Base-by-base conservation (phyloP, 2,888 invertebrate species). In the Trachelus tabidus region DNA sequence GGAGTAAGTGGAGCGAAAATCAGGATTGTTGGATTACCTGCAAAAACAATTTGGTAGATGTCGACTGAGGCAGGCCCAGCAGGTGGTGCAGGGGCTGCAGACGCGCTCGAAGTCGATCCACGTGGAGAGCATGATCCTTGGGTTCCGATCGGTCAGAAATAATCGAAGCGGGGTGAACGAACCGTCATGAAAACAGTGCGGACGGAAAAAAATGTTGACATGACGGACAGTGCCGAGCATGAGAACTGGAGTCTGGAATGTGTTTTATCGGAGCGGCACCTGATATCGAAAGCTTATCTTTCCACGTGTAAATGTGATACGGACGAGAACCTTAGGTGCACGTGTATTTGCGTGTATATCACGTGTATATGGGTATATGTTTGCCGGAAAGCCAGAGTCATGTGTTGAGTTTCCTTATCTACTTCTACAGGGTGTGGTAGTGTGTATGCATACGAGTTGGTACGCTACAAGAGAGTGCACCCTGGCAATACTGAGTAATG, bases 231-330 rank as follows among this genome's bases (percentile, higher is more conserved):
- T 83, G 84, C 79, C 84, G 81, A 77, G 85, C 83, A 81, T 82
- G 84, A 85, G 85, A 86, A 89, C 89, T 88, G 88, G 80, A 77
- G 84, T 81, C 83, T 84, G 88, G 89, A 87, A 89, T 88, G 88
- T 82, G 80, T 79, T 85, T 88, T 84, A 83, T 84, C 85, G 83
- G 79, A 76, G 75, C 79, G 84, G 79, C 86, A 85, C 85, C 87
- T 86, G 89, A 88, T 89, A 89, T 88, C 87, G 84, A 84, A 85
- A 85, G 79, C 84, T 86, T 86, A 86, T 86, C 85, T 77, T 77
- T 68, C 69, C 73, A 75, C 56, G 34, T 77, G 37, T 68, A 33
- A 35, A 40, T 23, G 30, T 31, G n/a, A 74, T 74, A 74, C 23
- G n/a, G 12, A 15, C 71, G 31, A 71, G 71, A 33, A 34, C 71